Evolutionary conservation across 2,888 invertebrate species (phyloP).

Genomic region (Euphydryas editha): DNA sequence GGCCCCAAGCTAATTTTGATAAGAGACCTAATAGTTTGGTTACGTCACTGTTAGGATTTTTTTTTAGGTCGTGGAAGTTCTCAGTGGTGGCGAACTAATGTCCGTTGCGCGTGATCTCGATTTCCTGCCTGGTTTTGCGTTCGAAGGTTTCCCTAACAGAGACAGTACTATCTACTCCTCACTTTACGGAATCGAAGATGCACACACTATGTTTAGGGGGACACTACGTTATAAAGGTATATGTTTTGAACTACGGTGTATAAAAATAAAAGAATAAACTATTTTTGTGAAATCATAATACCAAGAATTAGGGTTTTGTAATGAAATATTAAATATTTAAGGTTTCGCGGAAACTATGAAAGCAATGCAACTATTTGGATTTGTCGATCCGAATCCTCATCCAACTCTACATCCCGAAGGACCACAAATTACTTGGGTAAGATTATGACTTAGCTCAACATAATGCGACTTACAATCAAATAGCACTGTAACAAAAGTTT

Average conservation of each 20-base stretch:
- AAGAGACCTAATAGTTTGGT: too few relatives aligned
- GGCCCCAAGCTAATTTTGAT: too few relatives aligned
- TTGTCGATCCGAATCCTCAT: slow-evolving; percentile 93
- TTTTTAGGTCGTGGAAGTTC: slow-evolving; percentile 91
- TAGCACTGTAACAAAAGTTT: not conserved
- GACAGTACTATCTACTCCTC: slow-evolving; percentile 95
- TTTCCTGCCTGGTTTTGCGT: slow-evolving; percentile 97
- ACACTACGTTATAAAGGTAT: slow-evolving; percentile 93
- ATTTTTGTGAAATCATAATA: not conserved
- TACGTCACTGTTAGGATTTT: not conserved
- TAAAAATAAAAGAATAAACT: not conserved
- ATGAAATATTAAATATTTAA: slow-evolving; percentile 39
- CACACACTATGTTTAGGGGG: slow-evolving; percentile 95
- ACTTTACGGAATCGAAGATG: slow-evolving; percentile 94
- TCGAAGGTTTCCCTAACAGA: slow-evolving; percentile 98
- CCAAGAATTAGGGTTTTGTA: not conserved
- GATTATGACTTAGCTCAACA: not conserved
- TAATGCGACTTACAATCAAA: not conserved
- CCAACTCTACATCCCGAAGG: slow-evolving; percentile 97
- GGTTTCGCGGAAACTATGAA: slow-evolving; percentile 96
- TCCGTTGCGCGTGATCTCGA: slow-evolving; percentile 90
- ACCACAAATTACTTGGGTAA: slow-evolving; percentile 97
- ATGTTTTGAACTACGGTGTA: too few relatives aligned
- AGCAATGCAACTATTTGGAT: slow-evolving; percentile 93
- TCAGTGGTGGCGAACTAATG: slow-evolving; percentile 95